Base-by-base conservation (phyloP, 2,888 invertebrate genomes). In the Caenorhabditis angaria region DNA sequence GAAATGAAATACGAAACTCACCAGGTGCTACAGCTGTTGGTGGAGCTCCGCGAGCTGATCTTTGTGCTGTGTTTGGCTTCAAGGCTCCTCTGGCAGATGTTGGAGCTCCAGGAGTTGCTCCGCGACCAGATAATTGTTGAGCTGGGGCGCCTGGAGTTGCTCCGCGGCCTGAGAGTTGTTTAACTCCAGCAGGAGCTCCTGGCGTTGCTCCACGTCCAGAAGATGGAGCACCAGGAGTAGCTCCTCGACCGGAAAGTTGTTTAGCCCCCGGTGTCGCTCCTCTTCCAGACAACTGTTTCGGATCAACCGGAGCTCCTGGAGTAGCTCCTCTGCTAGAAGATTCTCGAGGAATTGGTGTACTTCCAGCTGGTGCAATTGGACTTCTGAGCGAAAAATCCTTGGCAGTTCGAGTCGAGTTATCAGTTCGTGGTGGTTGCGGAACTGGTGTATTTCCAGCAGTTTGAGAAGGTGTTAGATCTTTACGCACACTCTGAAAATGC, bases 401-500 rank as follows among this genome's bases (percentile, higher is more conserved):
- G 18, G 41, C 41, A 18, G 41, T 41, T 10, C 41, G 41, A 41
- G 18, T 2, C 3, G 10, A 12, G 3, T 6, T 2, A 41, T 41
- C 41, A 18, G 8, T 41, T 41, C 10, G 10, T 6, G 14, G 8
- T 41, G 41, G 14, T 10, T 14, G 41, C 10, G 41, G 41, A 41
- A 41, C 18, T 41, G 41, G 41, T 41, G 41, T 41, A 41, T 41
- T 41, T 12, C 41, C 41, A 18, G 41, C 41, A 18, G 41, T 41
- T 41, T 41, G 41, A 12, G 41, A 41, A 10, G 41, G 41, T 12
- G 41, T 41, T 41, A 41, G 41, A 41, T 41, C 41, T 41, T 41
- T 41, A 18, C 41, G 41, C 41, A 41, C 41, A 41, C 41, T 41
- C 41, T 41, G 41, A 41, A 41, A 41, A 41, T n/a, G n/a, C n/a